A percentile compares a stretch with the other conserved stretches of the same genome.
phyloP scores from a whole-genome alignment of 37 sponge, comb jelly and placozoan species.

The Hexactinellida sp. region DNA sequence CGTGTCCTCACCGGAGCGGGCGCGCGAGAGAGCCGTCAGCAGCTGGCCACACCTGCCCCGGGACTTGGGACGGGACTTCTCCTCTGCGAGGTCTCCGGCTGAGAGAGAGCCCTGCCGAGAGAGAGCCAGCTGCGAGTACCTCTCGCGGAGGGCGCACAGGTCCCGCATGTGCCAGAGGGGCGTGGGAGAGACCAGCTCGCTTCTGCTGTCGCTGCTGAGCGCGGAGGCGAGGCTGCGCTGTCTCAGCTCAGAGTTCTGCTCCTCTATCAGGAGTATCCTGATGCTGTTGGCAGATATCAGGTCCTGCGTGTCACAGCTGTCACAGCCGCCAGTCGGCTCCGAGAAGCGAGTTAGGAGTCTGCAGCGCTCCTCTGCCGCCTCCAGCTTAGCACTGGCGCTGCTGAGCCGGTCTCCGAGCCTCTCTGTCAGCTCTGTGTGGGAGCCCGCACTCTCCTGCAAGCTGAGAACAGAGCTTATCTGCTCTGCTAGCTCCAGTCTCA shows the following conservation, averaged over 20 bases:
- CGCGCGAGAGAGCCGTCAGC: not conserved
- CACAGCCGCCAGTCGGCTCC: not conserved
- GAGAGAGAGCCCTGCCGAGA: not conserved
- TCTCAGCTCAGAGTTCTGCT: slow-evolving; percentile 54
- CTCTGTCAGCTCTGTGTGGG: not conserved
- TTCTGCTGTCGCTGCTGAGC: not conserved
- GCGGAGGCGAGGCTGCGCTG: not conserved
- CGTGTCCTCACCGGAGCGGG: not conserved
- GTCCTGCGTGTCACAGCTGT: not conserved
- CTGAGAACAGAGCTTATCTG: not conserved
- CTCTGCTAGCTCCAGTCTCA: not conserved
- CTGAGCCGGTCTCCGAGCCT: not conserved
- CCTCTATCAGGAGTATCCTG: slow-evolving; percentile 49
- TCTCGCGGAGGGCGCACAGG: not conserved
- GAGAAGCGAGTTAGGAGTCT: not conserved
- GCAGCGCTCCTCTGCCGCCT: not conserved
- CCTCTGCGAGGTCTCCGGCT: not conserved
- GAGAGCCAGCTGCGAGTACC: not conserved
- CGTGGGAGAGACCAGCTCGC: not conserved
- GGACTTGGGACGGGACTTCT: not conserved
- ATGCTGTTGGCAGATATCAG: slow-evolving; percentile 49
- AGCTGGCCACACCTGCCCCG: slow-evolving; percentile 13
- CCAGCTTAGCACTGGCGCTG: not conserved
- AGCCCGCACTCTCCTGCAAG: not conserved
- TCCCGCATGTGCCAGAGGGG: not conserved